These are phyloP conservation scores for Corvus hawaiiensis DNA, from an alignment of 2,113 vertebrate species.

Conservation along the genomic window DNA sequence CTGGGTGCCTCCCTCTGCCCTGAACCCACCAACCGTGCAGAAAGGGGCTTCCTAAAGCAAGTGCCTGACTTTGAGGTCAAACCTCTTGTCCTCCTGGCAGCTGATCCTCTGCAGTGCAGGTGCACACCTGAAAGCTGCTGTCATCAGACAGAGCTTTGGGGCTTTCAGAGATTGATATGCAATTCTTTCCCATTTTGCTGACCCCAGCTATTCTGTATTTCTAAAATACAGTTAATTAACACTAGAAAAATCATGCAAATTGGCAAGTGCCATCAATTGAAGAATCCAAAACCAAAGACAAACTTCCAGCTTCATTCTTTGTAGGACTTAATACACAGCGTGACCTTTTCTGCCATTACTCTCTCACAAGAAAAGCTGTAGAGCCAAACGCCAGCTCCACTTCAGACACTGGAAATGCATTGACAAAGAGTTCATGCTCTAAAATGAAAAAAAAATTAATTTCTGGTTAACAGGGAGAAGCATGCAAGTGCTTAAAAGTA, in stretches of 20 bases:
- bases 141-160: background rate
- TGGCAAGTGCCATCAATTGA: background rate
- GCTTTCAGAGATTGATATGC: fast-evolving
- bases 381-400: background rate
- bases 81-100: background rate
- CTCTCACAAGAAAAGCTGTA: background rate
- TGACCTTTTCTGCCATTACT: background rate
- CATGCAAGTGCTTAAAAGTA: background rate
- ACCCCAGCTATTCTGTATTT: background rate
- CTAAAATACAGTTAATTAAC: background rate
- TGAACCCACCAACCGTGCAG: fast-evolving
- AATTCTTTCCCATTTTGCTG: background rate
- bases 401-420: background rate
- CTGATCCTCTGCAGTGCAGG: background rate
- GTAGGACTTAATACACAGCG: background rate
- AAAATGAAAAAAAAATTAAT: background rate
- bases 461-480: background rate
- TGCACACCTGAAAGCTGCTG: background rate
- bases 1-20: background rate
- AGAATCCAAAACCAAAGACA: background rate
- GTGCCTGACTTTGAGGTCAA: background rate
- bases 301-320: background rate
- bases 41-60: background rate
- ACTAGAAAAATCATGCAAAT: background rate
- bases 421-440: background rate